A percentile compares a stretch with the other conserved stretches of the same genome.
These are phyloP conservation scores for Diacarnus erythraeanus DNA, from an alignment of 37 sponge, comb jelly and placozoan species.

Conservation along the genomic window DNA sequence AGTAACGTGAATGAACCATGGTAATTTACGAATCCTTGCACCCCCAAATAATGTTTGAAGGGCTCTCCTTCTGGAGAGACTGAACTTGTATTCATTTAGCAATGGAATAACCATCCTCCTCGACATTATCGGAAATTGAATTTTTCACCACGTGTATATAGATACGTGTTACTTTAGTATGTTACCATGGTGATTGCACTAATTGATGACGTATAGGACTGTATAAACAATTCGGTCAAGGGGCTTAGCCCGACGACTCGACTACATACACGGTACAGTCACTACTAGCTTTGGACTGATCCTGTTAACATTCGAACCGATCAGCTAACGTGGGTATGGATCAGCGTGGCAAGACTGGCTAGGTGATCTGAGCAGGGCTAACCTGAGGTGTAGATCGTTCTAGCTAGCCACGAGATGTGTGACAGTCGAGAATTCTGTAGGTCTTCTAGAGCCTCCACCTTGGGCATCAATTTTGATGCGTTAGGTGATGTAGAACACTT, in stretches of 20 bases:
- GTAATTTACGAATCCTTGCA: conserved; percentile 33
- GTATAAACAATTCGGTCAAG: too few relatives aligned
- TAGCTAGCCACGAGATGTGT: conserved; percentile 38
- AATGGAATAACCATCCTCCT: conserved; percentile 41
- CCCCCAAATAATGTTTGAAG: conserved; percentile 65
- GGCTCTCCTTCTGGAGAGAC: conserved; percentile 29
- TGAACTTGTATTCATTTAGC: conserved; percentile 60
- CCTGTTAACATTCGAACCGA: too few relatives aligned
- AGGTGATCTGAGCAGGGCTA: too few relatives aligned
- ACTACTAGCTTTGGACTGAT: too few relatives aligned
- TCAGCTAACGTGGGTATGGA: too few relatives aligned
- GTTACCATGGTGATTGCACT: not conserved
- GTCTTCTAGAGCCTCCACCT: conserved; percentile 80
- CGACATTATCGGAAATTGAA: too few relatives aligned
- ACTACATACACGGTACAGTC: too few relatives aligned
- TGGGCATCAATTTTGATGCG: conserved; percentile 85
- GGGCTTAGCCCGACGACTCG: too few relatives aligned
- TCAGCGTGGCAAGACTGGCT: too few relatives aligned
- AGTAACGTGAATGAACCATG: conserved; percentile 38
- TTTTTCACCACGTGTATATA: not conserved
- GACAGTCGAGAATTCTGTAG: conserved; percentile 81
- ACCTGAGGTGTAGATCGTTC: not conserved
- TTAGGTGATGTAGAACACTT: conserved; percentile 86
- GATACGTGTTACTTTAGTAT: not conserved
- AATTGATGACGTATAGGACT: not conserved